Evolutionary conservation across 2,113 vertebrate genomes (phyloP).

Genomic region (Chrysochloris asiatica): DNA sequence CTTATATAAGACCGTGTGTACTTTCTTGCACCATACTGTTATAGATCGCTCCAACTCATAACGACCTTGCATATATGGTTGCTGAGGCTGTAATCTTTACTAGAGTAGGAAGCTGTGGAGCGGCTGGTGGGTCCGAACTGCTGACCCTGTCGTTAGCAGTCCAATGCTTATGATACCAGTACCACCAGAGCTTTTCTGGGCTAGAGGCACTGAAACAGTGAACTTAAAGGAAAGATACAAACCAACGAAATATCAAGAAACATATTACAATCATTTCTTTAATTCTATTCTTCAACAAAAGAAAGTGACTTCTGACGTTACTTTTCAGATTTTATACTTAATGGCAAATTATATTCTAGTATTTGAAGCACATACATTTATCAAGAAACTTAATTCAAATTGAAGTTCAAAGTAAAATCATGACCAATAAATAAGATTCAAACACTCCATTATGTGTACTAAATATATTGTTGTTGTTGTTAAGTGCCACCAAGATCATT

Average conservation of each 20-base stretch:
- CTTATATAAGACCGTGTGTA: no score
- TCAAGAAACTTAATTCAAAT: constrained; percentile 31
- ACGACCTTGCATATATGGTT: no score
- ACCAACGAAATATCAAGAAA: neutral
- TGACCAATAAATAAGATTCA: neutral
- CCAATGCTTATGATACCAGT: no score
- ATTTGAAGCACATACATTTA: constrained; percentile 1
- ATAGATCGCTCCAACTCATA: no score
- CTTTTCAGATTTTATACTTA: constrained; percentile 30
- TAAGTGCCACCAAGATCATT: no score
- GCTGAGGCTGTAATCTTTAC: no score
- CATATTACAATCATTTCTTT: neutral
- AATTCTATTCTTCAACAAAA: constrained; percentile 19
- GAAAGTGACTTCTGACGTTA: constrained; percentile 5
- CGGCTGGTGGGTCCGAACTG: no score
- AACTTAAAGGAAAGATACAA: neutral
- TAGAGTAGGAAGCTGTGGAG: no score
- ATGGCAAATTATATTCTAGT: constrained; percentile 41
- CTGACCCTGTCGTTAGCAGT: no score
- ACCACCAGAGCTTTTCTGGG: no score
- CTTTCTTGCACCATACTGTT: no score
- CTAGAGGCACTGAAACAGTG: neutral
- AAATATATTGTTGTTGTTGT: constrained; percentile 21
- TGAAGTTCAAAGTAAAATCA: constrained; percentile 44
- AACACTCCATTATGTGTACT: neutral